Conservation (phyloP, 2,888 invertebrate species). For the Scaptomyza reducta region DNA sequence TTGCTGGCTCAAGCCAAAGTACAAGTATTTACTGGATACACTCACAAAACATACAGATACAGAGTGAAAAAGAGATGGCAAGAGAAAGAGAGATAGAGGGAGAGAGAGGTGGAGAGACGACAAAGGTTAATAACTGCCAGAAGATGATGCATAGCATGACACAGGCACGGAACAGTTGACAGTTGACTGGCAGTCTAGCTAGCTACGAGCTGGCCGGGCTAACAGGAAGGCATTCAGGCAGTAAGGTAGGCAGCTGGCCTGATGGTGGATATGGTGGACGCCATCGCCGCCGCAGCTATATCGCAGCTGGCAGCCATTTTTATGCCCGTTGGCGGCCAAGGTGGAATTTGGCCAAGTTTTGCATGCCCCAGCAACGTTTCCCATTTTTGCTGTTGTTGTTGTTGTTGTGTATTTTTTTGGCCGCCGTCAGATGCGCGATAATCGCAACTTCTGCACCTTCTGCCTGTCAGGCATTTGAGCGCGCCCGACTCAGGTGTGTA, state of each 20-base stretch:
- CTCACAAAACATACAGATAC: constrained; percentile 6
- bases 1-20: constrained; percentile 41
- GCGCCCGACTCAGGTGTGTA: constrained; percentile 51
- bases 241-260: constrained; percentile 41
- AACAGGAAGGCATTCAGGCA: constrained; percentile 15
- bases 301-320: constrained; percentile 79
- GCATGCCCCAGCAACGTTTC: constrained; percentile 4
- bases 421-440: constrained; percentile 59
- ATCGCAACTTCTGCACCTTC: constrained; percentile 78
- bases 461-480: constrained; percentile 52
- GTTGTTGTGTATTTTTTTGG: constrained; percentile 14
- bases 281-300: constrained; percentile 45
- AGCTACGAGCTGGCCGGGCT: constrained; percentile 4
- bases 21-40: constrained; percentile 46
- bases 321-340: constrained; percentile 64
- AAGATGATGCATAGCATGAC: constrained; percentile 80
- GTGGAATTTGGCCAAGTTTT: constrained; percentile 71
- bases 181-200: constrained; percentile 71
- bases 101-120: constrained; percentile 30
- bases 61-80: not conserved
- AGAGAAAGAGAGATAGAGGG: not conserved
- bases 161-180: constrained; percentile 70
- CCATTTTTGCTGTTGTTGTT: not conserved
- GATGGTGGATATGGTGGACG: constrained; percentile 41
- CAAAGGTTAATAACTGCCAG: constrained; percentile 79